A percentile compares a stretch with the other conserved stretches of the same genome.
These are phyloP conservation scores for Chloroclystis v-ata DNA, from an alignment of 2,888 invertebrate genomes.

Conservation along the genomic window DNA sequence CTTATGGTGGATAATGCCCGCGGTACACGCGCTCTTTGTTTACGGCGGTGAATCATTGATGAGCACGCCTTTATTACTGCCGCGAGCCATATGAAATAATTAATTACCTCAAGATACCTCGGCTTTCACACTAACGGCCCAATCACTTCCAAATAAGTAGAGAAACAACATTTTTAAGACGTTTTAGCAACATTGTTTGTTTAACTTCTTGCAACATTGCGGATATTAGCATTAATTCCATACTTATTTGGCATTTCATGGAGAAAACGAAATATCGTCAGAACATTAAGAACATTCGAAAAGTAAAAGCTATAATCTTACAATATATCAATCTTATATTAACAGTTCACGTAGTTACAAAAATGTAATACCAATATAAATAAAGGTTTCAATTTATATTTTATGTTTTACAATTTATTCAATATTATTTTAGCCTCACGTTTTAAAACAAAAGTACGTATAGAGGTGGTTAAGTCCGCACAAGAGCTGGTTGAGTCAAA, in stretches of 20 bases:
- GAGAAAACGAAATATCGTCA: conserved; percentile 31
- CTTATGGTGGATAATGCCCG: conserved; percentile 73
- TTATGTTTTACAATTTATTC: conserved; percentile 6
- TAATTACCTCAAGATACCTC: conserved; percentile 56
- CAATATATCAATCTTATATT: conserved; percentile 2
- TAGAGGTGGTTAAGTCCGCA: conserved; percentile 41
- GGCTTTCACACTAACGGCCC: conserved; percentile 32
- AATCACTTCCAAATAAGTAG: conserved; percentile 35
- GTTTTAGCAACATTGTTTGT: conserved; percentile 36
- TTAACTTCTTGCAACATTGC: conserved; percentile 35
- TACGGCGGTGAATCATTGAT: conserved; percentile 72
- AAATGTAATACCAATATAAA: conserved; percentile 10
- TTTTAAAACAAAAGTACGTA: conserved; percentile 39
- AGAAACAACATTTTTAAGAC: conserved; percentile 33
- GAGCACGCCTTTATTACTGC: conserved; percentile 63
- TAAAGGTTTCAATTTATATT: conserved; percentile 15
- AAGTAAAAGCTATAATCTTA: conserved; percentile 15
- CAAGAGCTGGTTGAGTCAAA: conserved; percentile 41
- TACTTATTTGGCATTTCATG: conserved; percentile 31
- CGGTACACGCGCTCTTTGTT: conserved; percentile 70
- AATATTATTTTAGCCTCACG: conserved; percentile 10
- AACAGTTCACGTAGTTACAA: not conserved
- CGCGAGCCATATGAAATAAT: conserved; percentile 63
- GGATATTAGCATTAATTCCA: conserved; percentile 36
- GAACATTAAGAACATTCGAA: conserved; percentile 33